Percentiles rank a stretch among this genome's conserved stretches.
Conservation (phyloP, 2,888 invertebrate species). For the Drosophila acutilabella region DNA sequence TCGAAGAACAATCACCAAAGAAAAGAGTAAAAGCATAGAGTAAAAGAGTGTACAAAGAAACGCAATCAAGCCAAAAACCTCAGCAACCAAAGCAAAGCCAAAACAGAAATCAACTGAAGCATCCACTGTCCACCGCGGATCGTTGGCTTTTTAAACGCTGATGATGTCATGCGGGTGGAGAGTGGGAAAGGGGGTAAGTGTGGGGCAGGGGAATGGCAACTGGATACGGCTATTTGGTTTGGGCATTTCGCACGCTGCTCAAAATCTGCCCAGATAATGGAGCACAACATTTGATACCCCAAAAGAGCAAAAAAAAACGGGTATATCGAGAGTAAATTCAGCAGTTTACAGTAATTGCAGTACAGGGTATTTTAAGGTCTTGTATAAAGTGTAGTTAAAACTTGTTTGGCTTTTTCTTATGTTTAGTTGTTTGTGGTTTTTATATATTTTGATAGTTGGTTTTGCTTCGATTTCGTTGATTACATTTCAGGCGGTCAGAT, state of each 20-base stretch:
- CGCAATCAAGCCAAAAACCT: slow-evolving; percentile 55
- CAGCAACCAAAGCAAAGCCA: slow-evolving; percentile 47
- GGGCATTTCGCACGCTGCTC: slow-evolving; percentile 68
- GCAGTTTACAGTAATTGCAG: not conserved
- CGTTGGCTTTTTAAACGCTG: slow-evolving; percentile 55
- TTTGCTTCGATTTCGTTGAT: slow-evolving; percentile 46
- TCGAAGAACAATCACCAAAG: slow-evolving; percentile 15
- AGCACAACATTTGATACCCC: slow-evolving; percentile 34
- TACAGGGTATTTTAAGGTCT: slow-evolving; percentile 22
- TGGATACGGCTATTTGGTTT: slow-evolving; percentile 52
- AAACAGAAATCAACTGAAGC: slow-evolving; percentile 46
- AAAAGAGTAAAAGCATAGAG: slow-evolving; percentile 22
- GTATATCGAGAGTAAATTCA: not conserved
- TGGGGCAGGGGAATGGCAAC: slow-evolving; percentile 24
- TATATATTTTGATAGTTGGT: slow-evolving; percentile 10
- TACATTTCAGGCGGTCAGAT: slow-evolving; percentile 41
- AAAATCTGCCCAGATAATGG: slow-evolving; percentile 52
- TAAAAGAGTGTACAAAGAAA: slow-evolving; percentile 42
- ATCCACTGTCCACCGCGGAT: slow-evolving; percentile 62
- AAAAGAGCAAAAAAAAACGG: not conserved
- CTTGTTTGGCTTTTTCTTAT: slow-evolving; percentile 32
- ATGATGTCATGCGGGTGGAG: slow-evolving; percentile 64
- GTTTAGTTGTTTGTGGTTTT: slow-evolving; percentile 26
- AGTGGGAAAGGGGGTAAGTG: not conserved
- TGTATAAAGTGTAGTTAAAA: not conserved